A percentile compares a stretch with the other conserved stretches of the same genome.
These are phyloP conservation scores for Papio anubis DNA, from an alignment of 2,113 vertebrate genomes.

Conservation along the genomic window DNA sequence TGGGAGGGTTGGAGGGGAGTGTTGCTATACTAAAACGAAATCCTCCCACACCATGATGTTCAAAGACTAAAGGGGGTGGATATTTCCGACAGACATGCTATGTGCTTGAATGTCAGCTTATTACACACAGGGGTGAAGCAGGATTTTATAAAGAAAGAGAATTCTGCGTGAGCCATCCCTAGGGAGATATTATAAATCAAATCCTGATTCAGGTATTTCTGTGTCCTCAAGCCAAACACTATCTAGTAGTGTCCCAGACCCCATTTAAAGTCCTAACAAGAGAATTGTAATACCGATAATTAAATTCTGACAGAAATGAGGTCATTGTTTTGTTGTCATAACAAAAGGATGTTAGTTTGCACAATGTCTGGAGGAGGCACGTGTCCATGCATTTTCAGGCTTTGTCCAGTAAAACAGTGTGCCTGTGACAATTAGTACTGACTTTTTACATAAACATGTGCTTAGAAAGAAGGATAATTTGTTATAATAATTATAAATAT, in stretches of 20 bases:
- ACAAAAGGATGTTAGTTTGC: not conserved
- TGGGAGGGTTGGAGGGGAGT: not conserved
- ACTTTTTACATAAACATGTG: not conserved
- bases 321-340: constrained; percentile 40
- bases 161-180: not conserved
- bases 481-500: not conserved
- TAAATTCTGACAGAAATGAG: constrained; percentile 32
- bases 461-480: not conserved
- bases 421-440: not conserved
- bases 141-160: not conserved
- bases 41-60: not conserved
- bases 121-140: not conserved
- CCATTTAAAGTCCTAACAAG: not conserved
- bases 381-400: not conserved
- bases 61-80: not conserved
- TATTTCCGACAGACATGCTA: not conserved
- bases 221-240: not conserved
- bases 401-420: not conserved
- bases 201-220: not conserved
- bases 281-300: not conserved
- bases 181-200: not conserved
- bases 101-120: not conserved
- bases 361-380: not conserved
- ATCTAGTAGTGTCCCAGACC: not conserved
- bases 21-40: not conserved